phyloP scores from a whole-genome alignment of 2,888 invertebrate genomes.

The Leptopilina syphax region DNA sequence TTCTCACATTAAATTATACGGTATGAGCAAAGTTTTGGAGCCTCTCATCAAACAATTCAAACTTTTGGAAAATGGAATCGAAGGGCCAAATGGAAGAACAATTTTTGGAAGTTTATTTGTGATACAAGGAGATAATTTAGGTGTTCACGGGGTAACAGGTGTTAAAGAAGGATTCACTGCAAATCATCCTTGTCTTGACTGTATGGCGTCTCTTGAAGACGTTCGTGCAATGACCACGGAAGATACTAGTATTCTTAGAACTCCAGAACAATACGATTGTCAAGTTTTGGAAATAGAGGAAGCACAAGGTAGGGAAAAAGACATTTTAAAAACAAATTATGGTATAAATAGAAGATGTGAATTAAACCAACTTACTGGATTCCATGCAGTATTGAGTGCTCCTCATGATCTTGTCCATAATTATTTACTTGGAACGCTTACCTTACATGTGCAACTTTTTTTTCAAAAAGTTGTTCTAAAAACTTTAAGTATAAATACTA shows the following conservation, averaged over 20 bases:
- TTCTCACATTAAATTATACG: not conserved
- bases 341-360: constrained; percentile 31
- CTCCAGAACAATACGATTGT: constrained; percentile 5
- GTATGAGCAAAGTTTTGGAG: not conserved
- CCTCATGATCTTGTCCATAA: constrained; percentile 34
- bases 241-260: constrained; percentile 29
- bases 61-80: constrained; percentile 23
- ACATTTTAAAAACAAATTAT: not conserved
- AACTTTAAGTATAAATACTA: constrained; percentile 1
- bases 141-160: constrained; percentile 11
- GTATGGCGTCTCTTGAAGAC: not conserved
- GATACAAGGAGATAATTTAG: constrained; percentile 28
- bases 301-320: not conserved
- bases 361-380: constrained; percentile 18
- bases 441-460: constrained; percentile 13
- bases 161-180: constrained; percentile 41
- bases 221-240: constrained; percentile 3
- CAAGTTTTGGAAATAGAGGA: not conserved
- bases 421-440: not conserved
- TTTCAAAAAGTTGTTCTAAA: constrained; percentile 6
- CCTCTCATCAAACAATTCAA: not conserved
- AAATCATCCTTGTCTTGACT: constrained; percentile 23
- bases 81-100: not conserved
- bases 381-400: constrained; percentile 1
- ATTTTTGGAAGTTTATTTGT: constrained; percentile 3